Percentiles rank a stretch among this genome's conserved stretches.
Conservation (phyloP, 2,113 vertebrate species). For the Coregonus clupeaformis region DNA sequence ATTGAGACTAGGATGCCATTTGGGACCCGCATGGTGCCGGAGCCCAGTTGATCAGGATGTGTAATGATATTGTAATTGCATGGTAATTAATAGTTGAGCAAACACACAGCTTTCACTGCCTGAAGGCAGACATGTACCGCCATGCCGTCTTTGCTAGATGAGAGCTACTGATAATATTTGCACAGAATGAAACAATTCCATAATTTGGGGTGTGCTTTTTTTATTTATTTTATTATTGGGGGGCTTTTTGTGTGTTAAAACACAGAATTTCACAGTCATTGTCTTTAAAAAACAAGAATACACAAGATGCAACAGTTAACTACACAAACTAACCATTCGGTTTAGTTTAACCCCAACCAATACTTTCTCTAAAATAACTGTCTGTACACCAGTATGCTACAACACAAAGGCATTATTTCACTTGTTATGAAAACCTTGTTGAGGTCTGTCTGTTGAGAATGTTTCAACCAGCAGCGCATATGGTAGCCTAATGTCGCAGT, state of each 20-base stretch:
- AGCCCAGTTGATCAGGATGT: constrained; percentile 43
- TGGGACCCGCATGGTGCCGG: not conserved
- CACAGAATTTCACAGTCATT: constrained; percentile 33
- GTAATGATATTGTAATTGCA: constrained; percentile 73
- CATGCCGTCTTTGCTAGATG: constrained; percentile 35
- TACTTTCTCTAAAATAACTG: constrained; percentile 4
- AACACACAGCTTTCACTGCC: constrained; percentile 36
- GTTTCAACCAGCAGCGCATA: constrained; percentile 40
- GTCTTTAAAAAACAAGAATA: not conserved
- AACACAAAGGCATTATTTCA: constrained; percentile 16
- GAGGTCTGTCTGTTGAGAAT: not conserved
- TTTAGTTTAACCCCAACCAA: too few relatives aligned
- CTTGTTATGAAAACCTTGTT: not conserved
- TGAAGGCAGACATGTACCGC: constrained; percentile 27
- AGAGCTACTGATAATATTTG: constrained; percentile 47
- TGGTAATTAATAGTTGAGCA: constrained; percentile 62
- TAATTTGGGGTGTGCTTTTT: constrained; percentile 9
- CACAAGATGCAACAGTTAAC: too few relatives aligned
- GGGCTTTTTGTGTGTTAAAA: constrained; percentile 35
- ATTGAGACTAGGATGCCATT: too few relatives aligned
- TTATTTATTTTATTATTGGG: constrained; percentile 11
- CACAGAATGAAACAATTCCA: constrained; percentile 50
- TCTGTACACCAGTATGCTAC: constrained; percentile 10
- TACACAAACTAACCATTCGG: too few relatives aligned
- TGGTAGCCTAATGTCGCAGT: constrained; percentile 55